phyloP scores from a whole-genome alignment of 2,888 invertebrate species.

The Parochlus steinenii region DNA sequence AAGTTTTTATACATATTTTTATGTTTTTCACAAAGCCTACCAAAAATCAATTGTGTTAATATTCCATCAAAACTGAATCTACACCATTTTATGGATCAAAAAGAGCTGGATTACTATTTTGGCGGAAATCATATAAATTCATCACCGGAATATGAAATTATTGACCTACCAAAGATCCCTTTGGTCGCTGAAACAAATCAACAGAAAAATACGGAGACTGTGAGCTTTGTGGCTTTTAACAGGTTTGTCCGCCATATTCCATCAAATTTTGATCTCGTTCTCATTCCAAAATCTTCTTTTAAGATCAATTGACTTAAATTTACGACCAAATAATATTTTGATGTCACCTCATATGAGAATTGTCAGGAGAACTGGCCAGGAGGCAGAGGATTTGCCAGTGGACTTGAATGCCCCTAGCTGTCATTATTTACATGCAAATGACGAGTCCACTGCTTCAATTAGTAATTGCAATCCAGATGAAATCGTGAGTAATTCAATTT shows the following conservation, averaged over 20 bases:
- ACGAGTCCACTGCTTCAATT: constrained; percentile 43
- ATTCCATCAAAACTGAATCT: no score
- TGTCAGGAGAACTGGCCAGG: constrained; percentile 32
- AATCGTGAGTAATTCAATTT: constrained; percentile 34
- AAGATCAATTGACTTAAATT: constrained; percentile 41
- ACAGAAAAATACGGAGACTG: constrained; percentile 31
- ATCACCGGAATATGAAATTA: constrained; percentile 41
- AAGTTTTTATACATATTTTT: no score
- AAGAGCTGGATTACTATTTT: constrained; percentile 32
- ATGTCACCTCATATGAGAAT: constrained; percentile 43
- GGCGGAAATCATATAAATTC: constrained; percentile 24
- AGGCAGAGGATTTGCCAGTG: no score
- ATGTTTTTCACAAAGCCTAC: no score
- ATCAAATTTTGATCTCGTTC: no score
- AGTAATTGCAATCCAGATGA: constrained; percentile 45
- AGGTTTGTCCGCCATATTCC: constrained; percentile 39
- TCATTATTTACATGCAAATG: constrained; percentile 46
- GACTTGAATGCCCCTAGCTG: no score
- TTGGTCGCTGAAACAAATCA: constrained; percentile 23
- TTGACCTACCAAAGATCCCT: constrained; percentile 38
- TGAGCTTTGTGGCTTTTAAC: constrained; percentile 34
- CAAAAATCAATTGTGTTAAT: no score
- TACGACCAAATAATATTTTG: constrained; percentile 44
- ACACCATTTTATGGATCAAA: constrained; percentile 27
- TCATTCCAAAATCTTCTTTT: constrained; percentile 14